Conservation (phyloP, 2,888 invertebrate species). For the Rambutsinella grinnellia region DNA sequence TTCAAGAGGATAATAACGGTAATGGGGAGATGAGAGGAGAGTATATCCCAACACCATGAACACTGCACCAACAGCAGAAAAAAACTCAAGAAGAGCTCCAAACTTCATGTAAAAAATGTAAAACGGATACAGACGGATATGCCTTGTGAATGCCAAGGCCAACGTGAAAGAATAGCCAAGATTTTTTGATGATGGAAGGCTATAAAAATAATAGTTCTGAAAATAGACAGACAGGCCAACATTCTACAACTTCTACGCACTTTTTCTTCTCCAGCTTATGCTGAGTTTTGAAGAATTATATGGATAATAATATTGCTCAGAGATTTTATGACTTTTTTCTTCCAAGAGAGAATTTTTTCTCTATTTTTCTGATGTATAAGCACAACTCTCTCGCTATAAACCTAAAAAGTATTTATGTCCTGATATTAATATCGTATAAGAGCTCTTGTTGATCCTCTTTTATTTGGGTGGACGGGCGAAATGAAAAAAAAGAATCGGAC, state of each 20-base stretch:
- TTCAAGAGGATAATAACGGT: conserved; percentile 43
- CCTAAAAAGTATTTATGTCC: neutral
- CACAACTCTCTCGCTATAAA: neutral
- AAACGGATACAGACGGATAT: too few species aligned
- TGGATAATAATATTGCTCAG: conserved; percentile 30
- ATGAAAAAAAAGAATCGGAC: conserved; percentile 25
- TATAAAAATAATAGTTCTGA: conserved; percentile 26
- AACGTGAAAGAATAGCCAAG: too few species aligned
- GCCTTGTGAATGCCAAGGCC: too few species aligned
- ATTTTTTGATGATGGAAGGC: conserved; percentile 26
- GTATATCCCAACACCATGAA: neutral
- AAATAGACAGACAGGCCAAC: conserved; percentile 17
- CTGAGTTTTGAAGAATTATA: conserved; percentile 47
- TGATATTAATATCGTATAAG: neutral
- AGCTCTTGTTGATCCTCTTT: conserved; percentile 27
- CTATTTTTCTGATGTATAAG: too few species aligned
- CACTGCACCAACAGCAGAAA: conserved; percentile 20
- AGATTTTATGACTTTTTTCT: conserved; percentile 34
- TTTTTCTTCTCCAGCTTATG: neutral
- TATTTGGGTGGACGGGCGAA: conserved; percentile 18
- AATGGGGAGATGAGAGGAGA: conserved; percentile 30
- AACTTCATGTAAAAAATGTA: too few species aligned
- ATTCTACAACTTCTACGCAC: conserved; percentile 1
- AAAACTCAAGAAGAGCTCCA: too few species aligned
- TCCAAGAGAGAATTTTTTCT: too few species aligned